Base-by-base conservation (phyloP, 2,113 vertebrate species). In the Ariopsis seemanni region DNA sequence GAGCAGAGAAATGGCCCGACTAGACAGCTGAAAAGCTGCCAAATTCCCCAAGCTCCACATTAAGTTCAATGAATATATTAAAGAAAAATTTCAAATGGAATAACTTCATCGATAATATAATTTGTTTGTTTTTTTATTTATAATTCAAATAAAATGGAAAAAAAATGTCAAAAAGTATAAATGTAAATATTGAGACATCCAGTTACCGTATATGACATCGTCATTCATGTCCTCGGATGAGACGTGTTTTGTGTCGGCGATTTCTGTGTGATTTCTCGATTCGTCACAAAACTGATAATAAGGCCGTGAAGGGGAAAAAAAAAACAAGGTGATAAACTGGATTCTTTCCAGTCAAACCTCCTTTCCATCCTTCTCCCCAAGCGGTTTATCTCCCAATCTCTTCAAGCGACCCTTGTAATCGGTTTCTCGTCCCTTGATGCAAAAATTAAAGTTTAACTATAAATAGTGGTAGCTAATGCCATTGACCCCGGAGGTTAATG, bases 371-470 rank as follows among this genome's bases (percentile, higher is more conserved):
- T 87, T 91, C 91, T 92, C 89, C 84, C 83, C 90, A 22, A 93
- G 93, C 94, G 92, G 95, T 95, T 94, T 95, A 95, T 94, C 94
- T 94, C 94, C 91, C 93, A 95, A 95, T 95, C 94, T 94, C 90
- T 91, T 83, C 87, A 92, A 89, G 82, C 93, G 94, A 95, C 93
- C 94, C 91, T 90, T 89, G 90, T 94, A 93, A 95, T 95, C 94
- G 93, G 86, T 93, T 84, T 92, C 91, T 78, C 5, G 50, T 91
- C 91, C 92, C 87, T 89, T 91, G 90, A 88, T 89, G 91, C 94
- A 93, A 89, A 95, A 95, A 94, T 94, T 92, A 93, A 94, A 94
- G 90, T 95, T 95, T 94, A 93, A 94, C 95, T 96, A 95, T 94
- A 95, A 95, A 96, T 95, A 95, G 94, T 94, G 95, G 93, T 93